Base-by-base conservation (phyloP, 2,797 vertebrate species). In the Sebastolobus altivelis region DNA sequence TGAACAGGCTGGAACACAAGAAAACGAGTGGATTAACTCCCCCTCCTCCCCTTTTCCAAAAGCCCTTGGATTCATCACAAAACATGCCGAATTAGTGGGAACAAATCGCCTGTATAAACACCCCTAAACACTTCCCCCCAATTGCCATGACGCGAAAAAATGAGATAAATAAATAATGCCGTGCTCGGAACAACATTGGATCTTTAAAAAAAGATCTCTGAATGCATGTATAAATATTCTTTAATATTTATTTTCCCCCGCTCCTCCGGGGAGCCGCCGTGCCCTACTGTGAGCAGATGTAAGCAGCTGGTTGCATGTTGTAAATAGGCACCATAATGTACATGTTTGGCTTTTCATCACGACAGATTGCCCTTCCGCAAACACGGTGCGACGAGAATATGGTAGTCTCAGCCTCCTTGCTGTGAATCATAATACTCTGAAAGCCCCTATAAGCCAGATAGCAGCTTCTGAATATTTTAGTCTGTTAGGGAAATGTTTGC, bases 391-490 rank as follows among this genome's bases (percentile, higher is more conserved):
- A 29, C 7, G 79, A 75, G 71, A 89, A 85, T 71, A 72, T 38
- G 80, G 62, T 73, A 1, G 80, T 72, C 79, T 79, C 77, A 72
- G 82, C 68, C 74, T 79, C 78, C 84, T 81, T 6, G 73, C 79
- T 76, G 79, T 5, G 78, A 85, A 83, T 79, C 83, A 20, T 89
- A 90, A 89, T 86, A 54, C 91, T 82, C 86, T 72, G 75, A 90
- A 91, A 94, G 85, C 87, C 75, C 66, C 67, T 33, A 78, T 91
- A 86, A 93, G 87, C 85, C 85, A 77, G 77, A 83, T 75, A 88
- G 82, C 77, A 82, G 82, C 88, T 87, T 82, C 68, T 89, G 86
- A 93, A 94, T 95, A 92, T 95, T 94, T 94, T 40, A 91, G 83
- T 73, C 82, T 77, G 80, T 81, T 87, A 79, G 85, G 63, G 76